Percentiles rank a stretch among this genome's conserved stretches.
These are phyloP conservation scores for Pollenia angustigena DNA, from an alignment of 2,888 invertebrate genomes.

Conservation along the genomic window DNA sequence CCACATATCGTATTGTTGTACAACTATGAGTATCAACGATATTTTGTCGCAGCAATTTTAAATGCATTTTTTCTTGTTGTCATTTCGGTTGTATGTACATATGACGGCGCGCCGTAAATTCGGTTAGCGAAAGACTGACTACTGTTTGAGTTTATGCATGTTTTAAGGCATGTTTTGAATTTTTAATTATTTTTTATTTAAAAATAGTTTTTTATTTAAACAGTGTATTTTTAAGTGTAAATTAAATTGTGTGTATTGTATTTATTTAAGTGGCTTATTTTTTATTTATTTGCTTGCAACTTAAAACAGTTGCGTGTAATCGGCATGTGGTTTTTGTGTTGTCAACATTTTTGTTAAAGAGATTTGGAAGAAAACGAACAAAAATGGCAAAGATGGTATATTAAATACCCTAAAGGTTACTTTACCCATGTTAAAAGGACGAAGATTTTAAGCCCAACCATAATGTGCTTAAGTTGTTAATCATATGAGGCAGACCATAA, in stretches of 20 bases:
- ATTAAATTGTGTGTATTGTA: conserved; percentile 53
- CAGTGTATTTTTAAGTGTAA: conserved; percentile 38
- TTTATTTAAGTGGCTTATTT: not conserved
- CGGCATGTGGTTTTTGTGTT: conserved; percentile 48
- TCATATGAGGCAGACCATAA: too few relatives aligned
- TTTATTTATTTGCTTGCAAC: conserved; percentile 33
- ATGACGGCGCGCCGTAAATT: not conserved
- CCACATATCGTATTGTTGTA: too few relatives aligned
- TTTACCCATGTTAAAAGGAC: too few relatives aligned
- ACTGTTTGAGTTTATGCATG: conserved; percentile 43
- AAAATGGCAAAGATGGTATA: not conserved
- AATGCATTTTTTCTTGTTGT: conserved; percentile 32
- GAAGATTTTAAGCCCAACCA: too few relatives aligned
- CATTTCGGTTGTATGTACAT: not conserved
- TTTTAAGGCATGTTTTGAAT: conserved; percentile 30
- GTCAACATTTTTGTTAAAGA: conserved; percentile 30
- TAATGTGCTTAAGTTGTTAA: too few relatives aligned
- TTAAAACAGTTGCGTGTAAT: conserved; percentile 50
- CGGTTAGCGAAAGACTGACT: conserved; percentile 4
- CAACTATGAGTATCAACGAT: too few relatives aligned
- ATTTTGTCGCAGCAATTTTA: not conserved
- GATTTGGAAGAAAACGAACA: not conserved
- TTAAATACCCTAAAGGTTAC: not conserved
- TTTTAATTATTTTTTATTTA: conserved; percentile 42
- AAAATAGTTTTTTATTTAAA: conserved; percentile 1